A percentile compares a stretch with the other conserved stretches of the same genome.
These are phyloP conservation scores for Coreius guichenoti DNA, from an alignment of 2,797 vertebrate species.

Conservation along the genomic window DNA sequence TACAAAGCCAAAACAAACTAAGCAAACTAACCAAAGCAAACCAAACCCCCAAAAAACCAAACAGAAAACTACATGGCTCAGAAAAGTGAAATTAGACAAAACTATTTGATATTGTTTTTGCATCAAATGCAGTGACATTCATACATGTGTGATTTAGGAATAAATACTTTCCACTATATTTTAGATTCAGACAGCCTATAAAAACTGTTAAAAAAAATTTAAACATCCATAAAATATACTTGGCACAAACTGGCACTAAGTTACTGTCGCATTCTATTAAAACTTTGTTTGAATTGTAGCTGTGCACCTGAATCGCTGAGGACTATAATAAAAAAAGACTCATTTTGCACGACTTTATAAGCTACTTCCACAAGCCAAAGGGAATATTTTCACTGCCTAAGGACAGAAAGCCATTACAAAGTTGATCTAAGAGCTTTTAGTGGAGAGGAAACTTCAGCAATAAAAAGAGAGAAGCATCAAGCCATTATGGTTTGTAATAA, in stretches of 20 bases:
- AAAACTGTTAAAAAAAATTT: background rate
- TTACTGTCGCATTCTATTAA: background rate
- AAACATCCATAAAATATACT: background rate
- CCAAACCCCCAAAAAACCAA: background rate
- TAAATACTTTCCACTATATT: background rate
- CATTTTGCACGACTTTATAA: conserved; percentile 29
- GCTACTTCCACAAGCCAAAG: conserved; percentile 44
- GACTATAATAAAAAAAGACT: background rate
- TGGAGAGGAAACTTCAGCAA: conserved; percentile 36
- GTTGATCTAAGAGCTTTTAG: conserved; percentile 42
- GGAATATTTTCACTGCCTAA: conserved; percentile 40
- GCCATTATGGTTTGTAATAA: conserved; percentile 45
- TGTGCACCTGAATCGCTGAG: conserved; percentile 4
- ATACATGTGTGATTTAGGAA: background rate
- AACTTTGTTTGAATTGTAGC: background rate
- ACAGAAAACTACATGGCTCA: too few species aligned
- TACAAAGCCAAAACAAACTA: background rate
- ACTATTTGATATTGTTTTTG: background rate
- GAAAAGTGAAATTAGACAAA: background rate
- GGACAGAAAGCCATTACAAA: conserved; percentile 42
- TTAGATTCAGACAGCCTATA: background rate
- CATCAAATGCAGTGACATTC: background rate
- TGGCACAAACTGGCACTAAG: background rate
- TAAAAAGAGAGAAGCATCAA: conserved; percentile 49
- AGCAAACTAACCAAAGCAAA: background rate